Conservation (phyloP, 2,888 invertebrate species). For the Apocheima hispidaria region DNA sequence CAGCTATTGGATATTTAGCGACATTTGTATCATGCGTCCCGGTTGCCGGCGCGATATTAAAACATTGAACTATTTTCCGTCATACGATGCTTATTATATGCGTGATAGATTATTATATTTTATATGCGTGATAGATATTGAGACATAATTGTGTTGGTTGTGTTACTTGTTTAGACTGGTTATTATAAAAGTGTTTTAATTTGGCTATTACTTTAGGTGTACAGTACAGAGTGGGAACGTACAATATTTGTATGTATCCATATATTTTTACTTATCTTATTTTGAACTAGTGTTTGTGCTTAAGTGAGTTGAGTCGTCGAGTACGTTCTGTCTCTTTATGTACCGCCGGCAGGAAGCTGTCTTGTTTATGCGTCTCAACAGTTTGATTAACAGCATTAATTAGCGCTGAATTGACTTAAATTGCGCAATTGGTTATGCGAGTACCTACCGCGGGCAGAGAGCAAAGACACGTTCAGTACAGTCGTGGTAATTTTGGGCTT, state of each 20-base stretch:
- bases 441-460: constrained; percentile 9
- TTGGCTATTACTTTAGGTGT: too few species aligned
- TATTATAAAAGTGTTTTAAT: too few species aligned
- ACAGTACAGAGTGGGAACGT: too few species aligned
- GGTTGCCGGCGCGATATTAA: constrained; percentile 38
- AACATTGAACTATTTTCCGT: constrained; percentile 28
- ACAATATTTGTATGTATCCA: too few species aligned
- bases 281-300: not conserved
- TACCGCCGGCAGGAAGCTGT: constrained; percentile 34
- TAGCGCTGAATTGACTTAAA: constrained; percentile 76
- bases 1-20: too few species aligned
- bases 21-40: constrained; percentile 81
- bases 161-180: too few species aligned
- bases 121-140: too few species aligned
- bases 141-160: not conserved
- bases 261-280: too few species aligned
- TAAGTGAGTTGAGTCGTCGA: not conserved
- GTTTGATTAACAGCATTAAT: constrained; percentile 73
- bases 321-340: not conserved
- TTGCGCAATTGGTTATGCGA: constrained; percentile 68
- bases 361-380: constrained; percentile 60
- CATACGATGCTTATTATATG: not conserved
- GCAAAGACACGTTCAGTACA: not conserved
- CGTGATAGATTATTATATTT: too few species aligned
- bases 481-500: not conserved